These are phyloP conservation scores for Phylloscopus collybita DNA, from an alignment of 2,797 vertebrate genomes.

Conservation along the genomic window DNA sequence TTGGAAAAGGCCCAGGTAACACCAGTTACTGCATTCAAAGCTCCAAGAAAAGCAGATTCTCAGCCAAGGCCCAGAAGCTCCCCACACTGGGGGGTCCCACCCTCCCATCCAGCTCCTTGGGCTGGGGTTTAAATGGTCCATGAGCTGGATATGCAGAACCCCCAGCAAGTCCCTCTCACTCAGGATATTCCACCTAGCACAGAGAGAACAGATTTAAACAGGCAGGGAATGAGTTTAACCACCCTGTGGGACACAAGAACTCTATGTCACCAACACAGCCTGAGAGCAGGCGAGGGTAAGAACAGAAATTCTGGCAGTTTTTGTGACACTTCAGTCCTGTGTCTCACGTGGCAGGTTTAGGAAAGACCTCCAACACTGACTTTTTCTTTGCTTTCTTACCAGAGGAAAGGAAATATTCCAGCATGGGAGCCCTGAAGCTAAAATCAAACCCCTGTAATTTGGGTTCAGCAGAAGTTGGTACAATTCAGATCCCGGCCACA, in stretches of 20 bases:
- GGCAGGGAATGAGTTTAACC: background rate
- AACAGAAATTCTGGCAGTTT: background rate
- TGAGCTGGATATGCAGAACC: background rate
- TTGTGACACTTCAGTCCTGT: background rate
- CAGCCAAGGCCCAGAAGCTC: background rate
- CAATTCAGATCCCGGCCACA: constrained; percentile 26
- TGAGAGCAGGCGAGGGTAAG: background rate
- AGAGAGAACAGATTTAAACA: background rate
- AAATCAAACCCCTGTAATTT: constrained; percentile 33
- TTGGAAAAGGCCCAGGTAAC: background rate
- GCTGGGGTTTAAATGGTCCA: background rate
- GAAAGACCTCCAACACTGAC: background rate
- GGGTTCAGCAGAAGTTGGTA: constrained; percentile 8
- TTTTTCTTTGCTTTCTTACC: background rate
- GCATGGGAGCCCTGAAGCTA: background rate
- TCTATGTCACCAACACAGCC: background rate
- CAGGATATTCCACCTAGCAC: background rate
- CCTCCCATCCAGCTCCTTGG: background rate
- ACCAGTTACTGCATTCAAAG: background rate
- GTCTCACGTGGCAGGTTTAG: background rate
- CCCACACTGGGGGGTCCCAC: accelerated
- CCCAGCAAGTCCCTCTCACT: background rate
- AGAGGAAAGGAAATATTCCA: background rate
- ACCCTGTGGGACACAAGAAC: background rate
- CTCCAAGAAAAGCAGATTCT: background rate